A percentile compares a stretch with the other conserved stretches of the same genome.
phyloP scores from a whole-genome alignment of 2,113 vertebrate genomes.

The Prolemur simus region DNA sequence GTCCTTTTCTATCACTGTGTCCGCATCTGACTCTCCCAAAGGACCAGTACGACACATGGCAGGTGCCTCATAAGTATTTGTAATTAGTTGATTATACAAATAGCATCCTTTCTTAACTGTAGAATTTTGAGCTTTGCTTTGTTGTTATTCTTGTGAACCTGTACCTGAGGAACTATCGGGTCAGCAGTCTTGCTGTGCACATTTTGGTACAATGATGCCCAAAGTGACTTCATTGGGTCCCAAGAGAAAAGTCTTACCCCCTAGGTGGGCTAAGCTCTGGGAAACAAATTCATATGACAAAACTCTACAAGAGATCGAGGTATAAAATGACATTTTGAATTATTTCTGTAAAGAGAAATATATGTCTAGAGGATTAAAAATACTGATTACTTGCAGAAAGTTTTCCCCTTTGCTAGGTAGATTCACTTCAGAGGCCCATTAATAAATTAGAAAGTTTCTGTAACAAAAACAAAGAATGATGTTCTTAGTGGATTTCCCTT shows the following conservation, averaged over 20 bases:
- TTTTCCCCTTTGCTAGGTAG: not conserved
- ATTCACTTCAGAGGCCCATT: not conserved
- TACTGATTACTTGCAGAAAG: not conserved
- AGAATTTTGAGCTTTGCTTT: not conserved
- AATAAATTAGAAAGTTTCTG: not conserved
- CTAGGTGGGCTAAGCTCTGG: not conserved
- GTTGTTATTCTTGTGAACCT: not conserved
- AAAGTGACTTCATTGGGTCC: not conserved
- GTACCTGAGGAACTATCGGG: not conserved
- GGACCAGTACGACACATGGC: not conserved
- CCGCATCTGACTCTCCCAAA: not conserved
- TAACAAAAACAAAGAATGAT: not conserved
- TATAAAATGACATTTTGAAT: not conserved
- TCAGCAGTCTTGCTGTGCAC: not conserved
- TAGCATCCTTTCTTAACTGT: not conserved
- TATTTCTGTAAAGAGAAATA: slow-evolving; percentile 8
- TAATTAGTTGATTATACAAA: not conserved
- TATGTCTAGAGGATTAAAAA: not conserved
- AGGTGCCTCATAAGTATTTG: not conserved
- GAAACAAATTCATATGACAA: not conserved
- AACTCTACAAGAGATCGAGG: not conserved
- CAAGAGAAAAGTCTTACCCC: not conserved
- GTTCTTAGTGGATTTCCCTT: not conserved
- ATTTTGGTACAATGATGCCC: not conserved
- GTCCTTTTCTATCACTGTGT: not conserved